Evolutionary conservation across 2,888 invertebrate species (phyloP).

Genomic region (Craniophora ligustri): DNA sequence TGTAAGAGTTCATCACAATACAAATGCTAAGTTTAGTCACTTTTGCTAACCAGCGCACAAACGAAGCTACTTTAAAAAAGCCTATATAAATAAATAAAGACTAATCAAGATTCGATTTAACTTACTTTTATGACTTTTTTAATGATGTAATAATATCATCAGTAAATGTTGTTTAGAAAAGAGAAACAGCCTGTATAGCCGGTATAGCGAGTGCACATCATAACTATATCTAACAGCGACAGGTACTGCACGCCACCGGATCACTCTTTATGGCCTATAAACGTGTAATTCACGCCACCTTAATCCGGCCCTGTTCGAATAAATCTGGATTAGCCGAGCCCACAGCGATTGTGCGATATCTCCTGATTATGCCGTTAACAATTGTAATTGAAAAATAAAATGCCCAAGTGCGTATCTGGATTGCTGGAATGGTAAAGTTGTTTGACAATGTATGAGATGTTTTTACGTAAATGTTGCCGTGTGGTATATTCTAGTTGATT

Average conservation of each 20-base stretch:
- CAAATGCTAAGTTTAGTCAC: no score
- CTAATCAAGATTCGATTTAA: no score
- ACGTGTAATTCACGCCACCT: slow-evolving; percentile 88
- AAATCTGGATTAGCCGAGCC: slow-evolving; percentile 87
- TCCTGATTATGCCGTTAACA: slow-evolving; percentile 87
- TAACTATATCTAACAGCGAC: slow-evolving; percentile 80
- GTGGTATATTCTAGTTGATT: slow-evolving; percentile 3
- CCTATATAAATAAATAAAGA: no score
- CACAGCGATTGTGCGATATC: slow-evolving; percentile 82
- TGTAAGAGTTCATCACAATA: no score
- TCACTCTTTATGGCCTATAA: slow-evolving; percentile 88
- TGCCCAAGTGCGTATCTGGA: slow-evolving; percentile 56
- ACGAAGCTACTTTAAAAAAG: no score
- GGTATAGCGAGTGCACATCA: slow-evolving; percentile 72
- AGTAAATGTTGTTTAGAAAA: slow-evolving; percentile 3
- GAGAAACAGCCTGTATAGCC: slow-evolving; percentile 58
- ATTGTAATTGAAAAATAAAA: slow-evolving; percentile 88
- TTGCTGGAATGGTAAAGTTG: slow-evolving; percentile 48
- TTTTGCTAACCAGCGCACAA: no score
- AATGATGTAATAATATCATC: neutral
- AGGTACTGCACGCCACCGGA: slow-evolving; percentile 85
- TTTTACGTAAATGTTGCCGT: slow-evolving; percentile 23
- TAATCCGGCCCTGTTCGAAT: slow-evolving; percentile 85
- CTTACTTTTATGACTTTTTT: no score
- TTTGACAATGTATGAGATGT: slow-evolving; percentile 39